These are phyloP conservation scores for Neodiprion pinetum DNA, from an alignment of 1,140 invertebrate genomes.

Conservation along the genomic window DNA sequence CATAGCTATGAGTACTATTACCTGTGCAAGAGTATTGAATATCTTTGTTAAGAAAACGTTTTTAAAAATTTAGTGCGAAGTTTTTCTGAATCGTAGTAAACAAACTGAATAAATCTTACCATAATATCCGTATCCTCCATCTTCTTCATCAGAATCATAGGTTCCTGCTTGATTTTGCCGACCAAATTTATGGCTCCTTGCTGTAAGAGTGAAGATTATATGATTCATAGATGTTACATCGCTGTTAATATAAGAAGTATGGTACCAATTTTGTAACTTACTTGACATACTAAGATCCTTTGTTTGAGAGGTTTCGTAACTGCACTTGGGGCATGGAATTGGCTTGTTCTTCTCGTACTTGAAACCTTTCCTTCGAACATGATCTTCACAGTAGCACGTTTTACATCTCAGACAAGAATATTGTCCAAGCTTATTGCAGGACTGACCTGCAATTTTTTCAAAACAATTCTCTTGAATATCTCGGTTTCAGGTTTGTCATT, in stretches of 20 bases:
- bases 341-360: constrained; percentile 89
- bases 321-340: constrained; percentile 95
- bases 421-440: constrained; percentile 92
- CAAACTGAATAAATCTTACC: constrained; percentile 33
- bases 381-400: constrained; percentile 96
- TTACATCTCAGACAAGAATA: constrained; percentile 96
- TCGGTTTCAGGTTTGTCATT: not conserved
- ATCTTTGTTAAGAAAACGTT: not conserved
- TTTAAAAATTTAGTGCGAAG: constrained; percentile 14
- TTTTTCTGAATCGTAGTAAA: constrained; percentile 14
- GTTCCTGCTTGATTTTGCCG: constrained; percentile 72
- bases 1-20: constrained; percentile 46
- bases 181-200: constrained; percentile 83
- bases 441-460: constrained; percentile 70
- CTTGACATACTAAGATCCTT: constrained; percentile 96
- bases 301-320: constrained; percentile 88
- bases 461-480: not conserved
- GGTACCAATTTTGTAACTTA: constrained; percentile 60
- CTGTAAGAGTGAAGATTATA: constrained; percentile 56
- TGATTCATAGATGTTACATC: constrained; percentile 1
- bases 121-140: constrained; percentile 48
- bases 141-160: constrained; percentile 59
- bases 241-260: constrained; percentile 2
- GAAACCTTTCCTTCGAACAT: constrained; percentile 91
- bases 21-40: not conserved